Base-by-base conservation (phyloP, 2,113 vertebrate genomes). In the Cynoglossus semilaevis region DNA sequence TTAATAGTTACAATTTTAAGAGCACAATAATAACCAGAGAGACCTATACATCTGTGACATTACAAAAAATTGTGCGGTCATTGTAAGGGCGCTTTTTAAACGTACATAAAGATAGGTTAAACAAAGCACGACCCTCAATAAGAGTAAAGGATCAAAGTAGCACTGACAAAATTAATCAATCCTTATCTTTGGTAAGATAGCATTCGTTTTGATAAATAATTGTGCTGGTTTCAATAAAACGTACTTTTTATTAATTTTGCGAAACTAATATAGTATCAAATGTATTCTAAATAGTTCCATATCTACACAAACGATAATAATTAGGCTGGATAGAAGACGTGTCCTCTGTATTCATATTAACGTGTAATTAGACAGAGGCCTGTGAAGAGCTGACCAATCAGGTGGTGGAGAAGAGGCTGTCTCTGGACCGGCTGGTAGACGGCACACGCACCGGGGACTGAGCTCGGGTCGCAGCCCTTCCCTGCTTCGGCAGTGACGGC, bases 351-450 rank as follows among this genome's bases (percentile, higher is more conserved):
- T 75, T 71, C 52, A 54, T 49, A 44, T 49, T 68, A 37, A 66
- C 70, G 43, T 58, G 77, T 74, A 51, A 75, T 78, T 55, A 74
- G 19, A 55, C 67, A 29, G 53, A 47, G 38, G 62, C 43, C 61
- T 49, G 1, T 7, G 34, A 43, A 10, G 43, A 55, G 29, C 16
- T 55, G 72, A 66, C 89, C 88, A 90, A 89, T 89, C 80, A 77
- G 58, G 38, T 14, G 18, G 43, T 64, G 76, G 76, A 87, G 73
- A 78, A 77, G 83, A 86, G 80, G 77, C 74, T 35, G 81, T 13
- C 29, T 48, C 59, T 15, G 59, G 58, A 55, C 64, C 70, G 71
- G 75, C 57, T 67, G 67, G 61, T 74, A 58, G 55, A 67, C 55
- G 17, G 38, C 22, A 29, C 22, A 41, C 38, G 12, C 67, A 52